Base-by-base conservation (phyloP, 2,888 invertebrate species). In the Orchestes rusci region DNA sequence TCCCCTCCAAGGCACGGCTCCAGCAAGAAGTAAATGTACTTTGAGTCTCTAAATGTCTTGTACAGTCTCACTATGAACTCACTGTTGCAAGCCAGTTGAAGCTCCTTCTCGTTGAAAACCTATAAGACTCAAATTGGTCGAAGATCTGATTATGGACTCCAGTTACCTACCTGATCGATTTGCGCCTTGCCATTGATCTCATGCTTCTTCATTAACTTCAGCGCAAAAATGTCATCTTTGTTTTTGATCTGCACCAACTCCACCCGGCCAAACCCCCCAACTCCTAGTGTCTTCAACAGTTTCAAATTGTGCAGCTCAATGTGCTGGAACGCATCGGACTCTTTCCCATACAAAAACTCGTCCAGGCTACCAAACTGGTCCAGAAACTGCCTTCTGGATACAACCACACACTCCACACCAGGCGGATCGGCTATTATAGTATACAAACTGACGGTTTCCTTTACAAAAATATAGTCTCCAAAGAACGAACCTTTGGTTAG, bases 1-100 rank as follows among this genome's bases (percentile, higher is more conserved):
- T 95, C 94, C 2, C 94, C 94, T 1, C 94, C 95, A 43, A 94
- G 74, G 55, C 93, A 88, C 1, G 86, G 85, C 69, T 95, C 94
- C 82, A 95, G 83, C 36, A 95, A 69, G 73, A 94, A 90, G 66
- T 94, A 95, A 1, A 95, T 81, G 66, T 84, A 91, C 63, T 90
- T 92, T 47, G 76, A 77, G 67, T 95, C 93, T 60, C 85, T 84
- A 67, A 84, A 94, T 4, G 93, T 94, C 57, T 82, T 82, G 67
- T 83, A 91, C 47, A 95, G 72, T 63, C 90, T 91, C 66, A 47
- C 67, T 31, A 63, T 71, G 54, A 68, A 67, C 4, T 41, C 49
- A 39, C 54, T 57, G 23, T 58, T 53, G 45, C 61, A 59, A 27
- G 53, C 52, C 63, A 56, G 52, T 69, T 74, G 72, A 34, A 82